Conservation (phyloP, 1,140 invertebrate genomes). For the Globodera ellingtonae region DNA sequence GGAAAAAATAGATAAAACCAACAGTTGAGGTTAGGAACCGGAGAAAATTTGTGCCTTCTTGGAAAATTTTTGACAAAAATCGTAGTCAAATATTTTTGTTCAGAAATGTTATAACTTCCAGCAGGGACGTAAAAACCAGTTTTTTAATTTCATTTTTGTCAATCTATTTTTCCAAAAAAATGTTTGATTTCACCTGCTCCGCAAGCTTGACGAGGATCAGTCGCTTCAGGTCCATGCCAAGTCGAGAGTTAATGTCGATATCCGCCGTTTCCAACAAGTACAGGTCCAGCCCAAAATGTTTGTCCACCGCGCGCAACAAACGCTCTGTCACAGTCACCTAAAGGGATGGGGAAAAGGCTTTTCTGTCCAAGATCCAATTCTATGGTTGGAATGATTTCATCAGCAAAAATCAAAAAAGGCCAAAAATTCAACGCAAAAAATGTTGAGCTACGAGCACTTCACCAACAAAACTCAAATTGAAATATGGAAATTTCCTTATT, state of each 20-base stretch:
- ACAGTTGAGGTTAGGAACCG: neutral
- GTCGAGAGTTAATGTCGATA: conserved; percentile 57
- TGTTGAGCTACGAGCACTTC: too few relatives aligned
- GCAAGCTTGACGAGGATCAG: conserved; percentile 50
- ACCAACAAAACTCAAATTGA: too few relatives aligned
- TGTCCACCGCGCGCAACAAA: conserved; percentile 81
- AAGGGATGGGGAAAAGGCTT: neutral
- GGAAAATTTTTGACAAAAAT: conserved; percentile 17
- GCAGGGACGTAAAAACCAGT: too few relatives aligned
- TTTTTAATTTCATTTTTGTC: too few relatives aligned
- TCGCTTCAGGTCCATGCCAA: conserved; percentile 51
- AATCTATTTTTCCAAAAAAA: neutral
- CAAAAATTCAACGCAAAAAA: too few relatives aligned
- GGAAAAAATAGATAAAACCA: neutral
- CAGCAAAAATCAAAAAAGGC: too few relatives aligned
- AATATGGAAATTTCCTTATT: too few relatives aligned
- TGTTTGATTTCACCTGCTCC: conserved; percentile 21
- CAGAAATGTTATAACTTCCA: too few relatives aligned
- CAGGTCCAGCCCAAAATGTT: conserved; percentile 88
- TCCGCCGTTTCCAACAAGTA: conserved; percentile 71
- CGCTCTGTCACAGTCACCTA: conserved; percentile 75
- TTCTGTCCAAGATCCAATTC: too few relatives aligned
- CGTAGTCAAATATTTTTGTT: neutral
- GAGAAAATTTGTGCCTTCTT: neutral
- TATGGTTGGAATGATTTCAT: too few relatives aligned